phyloP scores from a whole-genome alignment of 2,113 vertebrate genomes.

The Lepisosteus osseus region DNA sequence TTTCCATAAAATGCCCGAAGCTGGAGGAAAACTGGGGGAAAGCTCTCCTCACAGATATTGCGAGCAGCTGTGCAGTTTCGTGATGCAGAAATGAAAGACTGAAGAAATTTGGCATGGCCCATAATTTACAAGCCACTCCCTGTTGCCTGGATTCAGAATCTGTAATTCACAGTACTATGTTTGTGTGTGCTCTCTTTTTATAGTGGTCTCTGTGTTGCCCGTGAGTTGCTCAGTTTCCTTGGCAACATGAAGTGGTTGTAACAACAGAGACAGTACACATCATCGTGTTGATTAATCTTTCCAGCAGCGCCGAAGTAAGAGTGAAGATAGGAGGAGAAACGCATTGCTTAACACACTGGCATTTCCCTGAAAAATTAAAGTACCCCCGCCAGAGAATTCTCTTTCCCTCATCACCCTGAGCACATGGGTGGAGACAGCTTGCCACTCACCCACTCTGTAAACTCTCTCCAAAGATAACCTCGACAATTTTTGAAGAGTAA shows the following conservation, averaged over 20 bases:
- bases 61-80: background rate
- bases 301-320: constrained; percentile 12
- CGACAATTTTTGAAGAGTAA: too few species aligned
- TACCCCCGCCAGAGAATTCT: too few species aligned
- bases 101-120: background rate
- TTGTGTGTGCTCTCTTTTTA: background rate
- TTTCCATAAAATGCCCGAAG: too few species aligned
- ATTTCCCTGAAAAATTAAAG: constrained; percentile 28
- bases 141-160: background rate
- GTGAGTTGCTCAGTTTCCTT: constrained; percentile 26
- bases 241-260: constrained; percentile 14
- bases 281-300: background rate
- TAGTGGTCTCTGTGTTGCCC: rapidly evolving
- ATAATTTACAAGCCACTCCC: constrained; percentile 3
- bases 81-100: background rate
- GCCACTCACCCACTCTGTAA: background rate
- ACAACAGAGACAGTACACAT: constrained; percentile 24
- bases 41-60: background rate
- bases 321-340: constrained; percentile 10
- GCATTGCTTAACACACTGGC: background rate
- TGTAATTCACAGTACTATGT: background rate
- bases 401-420: background rate
- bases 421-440: background rate
- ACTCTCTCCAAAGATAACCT: too few species aligned
- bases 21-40: background rate